phyloP scores from a whole-genome alignment of 23 tunicate genomes.

The Pegea sp. region DNA sequence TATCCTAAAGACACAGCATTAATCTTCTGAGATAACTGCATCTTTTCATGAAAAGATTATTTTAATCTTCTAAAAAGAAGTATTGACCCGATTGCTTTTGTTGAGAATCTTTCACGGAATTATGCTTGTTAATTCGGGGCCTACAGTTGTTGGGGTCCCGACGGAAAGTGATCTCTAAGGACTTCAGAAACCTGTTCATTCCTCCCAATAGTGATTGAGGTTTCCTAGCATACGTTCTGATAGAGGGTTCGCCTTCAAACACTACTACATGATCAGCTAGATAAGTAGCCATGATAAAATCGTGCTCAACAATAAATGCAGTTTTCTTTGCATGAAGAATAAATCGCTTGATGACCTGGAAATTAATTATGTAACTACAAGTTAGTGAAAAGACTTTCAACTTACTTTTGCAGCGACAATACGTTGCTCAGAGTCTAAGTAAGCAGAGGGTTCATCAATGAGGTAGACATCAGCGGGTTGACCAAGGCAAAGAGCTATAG shows the following conservation, averaged over 20 bases:
- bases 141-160: slow-evolving; percentile 87
- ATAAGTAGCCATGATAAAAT: slow-evolving; percentile 95
- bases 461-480: slow-evolving; percentile 89
- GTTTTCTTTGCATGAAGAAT: slow-evolving; percentile 91
- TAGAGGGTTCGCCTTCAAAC: slow-evolving; percentile 69
- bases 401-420: slow-evolving; percentile 82
- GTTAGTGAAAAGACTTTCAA: background rate
- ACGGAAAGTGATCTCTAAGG: slow-evolving; percentile 77
- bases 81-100: slow-evolving; percentile 85
- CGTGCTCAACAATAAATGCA: slow-evolving; percentile 97
- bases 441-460: slow-evolving; percentile 93
- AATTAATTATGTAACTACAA: slow-evolving; percentile 1
- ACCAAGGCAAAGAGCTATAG: slow-evolving; percentile 75
- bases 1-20: too few relatives aligned
- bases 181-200: slow-evolving; percentile 70
- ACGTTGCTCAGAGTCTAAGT: slow-evolving; percentile 92
- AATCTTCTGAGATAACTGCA: too few relatives aligned
- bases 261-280: slow-evolving; percentile 88
- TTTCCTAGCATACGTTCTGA: slow-evolving; percentile 57
- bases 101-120: slow-evolving; percentile 56
- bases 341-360: slow-evolving; percentile 66
- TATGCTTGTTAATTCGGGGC: slow-evolving; percentile 62
- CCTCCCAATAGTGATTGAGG: slow-evolving; percentile 58
- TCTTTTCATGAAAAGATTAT: too few relatives aligned
- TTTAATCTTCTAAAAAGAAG: slow-evolving; percentile 72